Evolutionary conservation across 2,797 vertebrate genomes (phyloP).

Genomic region (Myoxocephalus aenaeus): DNA sequence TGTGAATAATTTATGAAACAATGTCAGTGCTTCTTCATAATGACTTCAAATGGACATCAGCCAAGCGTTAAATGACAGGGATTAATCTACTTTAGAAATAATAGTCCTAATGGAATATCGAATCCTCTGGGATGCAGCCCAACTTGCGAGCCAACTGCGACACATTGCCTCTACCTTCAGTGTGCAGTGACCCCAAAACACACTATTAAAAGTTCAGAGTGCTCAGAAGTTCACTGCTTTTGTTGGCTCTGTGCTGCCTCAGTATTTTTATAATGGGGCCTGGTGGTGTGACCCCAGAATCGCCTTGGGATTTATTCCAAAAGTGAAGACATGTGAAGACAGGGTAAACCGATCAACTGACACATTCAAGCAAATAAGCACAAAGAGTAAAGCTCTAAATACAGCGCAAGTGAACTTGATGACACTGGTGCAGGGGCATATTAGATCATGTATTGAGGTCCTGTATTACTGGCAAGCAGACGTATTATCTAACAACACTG

Average conservation of each 20-base stretch:
- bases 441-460: background rate
- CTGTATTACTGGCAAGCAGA: background rate
- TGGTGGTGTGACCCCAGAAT: slow-evolving; percentile 27
- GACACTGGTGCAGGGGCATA: background rate
- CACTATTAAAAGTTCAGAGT: slow-evolving; percentile 72
- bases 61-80: slow-evolving; percentile 85
- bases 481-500: background rate
- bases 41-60: slow-evolving; percentile 83
- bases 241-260: slow-evolving; percentile 16
- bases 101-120: slow-evolving; percentile 81
- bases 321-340: slow-evolving; percentile 20
- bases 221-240: slow-evolving; percentile 64
- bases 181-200: slow-evolving; percentile 70
- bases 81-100: slow-evolving; percentile 83
- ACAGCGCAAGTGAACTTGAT: background rate
- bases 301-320: slow-evolving; percentile 28
- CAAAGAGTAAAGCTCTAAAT: background rate
- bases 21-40: slow-evolving; percentile 79
- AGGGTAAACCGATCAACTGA: slow-evolving; percentile 37
- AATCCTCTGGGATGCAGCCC: slow-evolving; percentile 71
- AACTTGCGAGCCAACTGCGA: slow-evolving; percentile 63
- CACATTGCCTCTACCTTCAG: slow-evolving; percentile 49
- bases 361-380: slow-evolving; percentile 11
- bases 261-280: slow-evolving; percentile 26
- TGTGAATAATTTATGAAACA: slow-evolving; percentile 81